A percentile compares a stretch with the other conserved stretches of the same genome.
phyloP scores from a whole-genome alignment of 92 coral and sea anemone species.

The Zoanthus sansibaricus region DNA sequence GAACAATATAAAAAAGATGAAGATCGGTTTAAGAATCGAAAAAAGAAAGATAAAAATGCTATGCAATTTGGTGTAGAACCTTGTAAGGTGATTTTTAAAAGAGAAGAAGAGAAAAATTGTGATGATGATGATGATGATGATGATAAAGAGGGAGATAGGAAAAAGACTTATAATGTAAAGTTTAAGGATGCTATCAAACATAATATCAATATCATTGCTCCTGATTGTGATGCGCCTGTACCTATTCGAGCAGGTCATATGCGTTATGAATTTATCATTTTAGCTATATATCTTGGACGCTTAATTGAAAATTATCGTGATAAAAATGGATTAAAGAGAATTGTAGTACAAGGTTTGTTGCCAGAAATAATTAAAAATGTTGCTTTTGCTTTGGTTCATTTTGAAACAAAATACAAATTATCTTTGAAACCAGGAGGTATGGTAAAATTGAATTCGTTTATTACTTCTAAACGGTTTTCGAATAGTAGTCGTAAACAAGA shows the following conservation, averaged over 20 bases:
- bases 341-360: not conserved
- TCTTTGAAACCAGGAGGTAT: not conserved
- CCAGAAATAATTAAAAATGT: not conserved
- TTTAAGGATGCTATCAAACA: not conserved
- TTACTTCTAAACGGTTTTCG: not conserved
- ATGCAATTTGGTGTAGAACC: not conserved
- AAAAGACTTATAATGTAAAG: not conserved
- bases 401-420: not conserved
- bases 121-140: too few species aligned
- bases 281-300: not conserved
- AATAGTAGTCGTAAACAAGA: not conserved
- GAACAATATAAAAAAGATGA: not conserved
- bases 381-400: not conserved
- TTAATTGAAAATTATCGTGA: not conserved
- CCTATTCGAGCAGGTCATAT: not conserved
- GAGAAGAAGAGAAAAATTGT: not conserved
- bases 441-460: not conserved
- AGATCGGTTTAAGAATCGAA: not conserved
- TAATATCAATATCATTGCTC: not conserved
- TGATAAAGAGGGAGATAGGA: not conserved
- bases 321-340: not conserved
- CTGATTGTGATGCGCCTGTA: not conserved
- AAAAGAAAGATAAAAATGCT: not conserved
- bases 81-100: not conserved
- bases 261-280: not conserved